Evolutionary conservation across 2,888 invertebrate species (phyloP), one percentile per base, ranked within the genome.

Genomic region (Eupithecia insigniata): DNA sequence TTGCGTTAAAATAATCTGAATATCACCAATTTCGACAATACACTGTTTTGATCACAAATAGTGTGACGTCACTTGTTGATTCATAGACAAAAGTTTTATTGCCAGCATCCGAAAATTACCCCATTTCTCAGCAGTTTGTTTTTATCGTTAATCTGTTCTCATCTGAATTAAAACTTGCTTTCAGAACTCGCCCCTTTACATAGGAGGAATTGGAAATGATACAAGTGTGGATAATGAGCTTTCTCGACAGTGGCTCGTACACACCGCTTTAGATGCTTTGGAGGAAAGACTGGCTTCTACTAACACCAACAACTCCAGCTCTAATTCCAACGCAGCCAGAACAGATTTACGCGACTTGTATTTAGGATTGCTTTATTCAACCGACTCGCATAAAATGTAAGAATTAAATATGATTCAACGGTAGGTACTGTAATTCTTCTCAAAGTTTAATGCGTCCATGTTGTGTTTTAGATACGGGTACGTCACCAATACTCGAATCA

Each of bases 331-430:
- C 32, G 92, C 95, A 0, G 83, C 93, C 0, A 86, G 93, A 7
- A 96, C 96, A 73, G 99, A 99, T 87, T 94, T 97, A 51, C 95
- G 98, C 77, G 99, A 99, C 88, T 95, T 99, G 3, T 99, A 98
- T 89, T 94, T 99, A 72, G 99, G 99, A 34, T 93, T 98, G 77
- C 95, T 99, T 10, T 98, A 98, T 90, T 97, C 99, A 0, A 97
- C 99, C 10, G 99, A 99, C 93, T 98, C 98, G 78, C 98, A 98
- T 91, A 99, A 98, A 96, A 98, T 99, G 99, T 99, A 95, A 84
- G 32, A 55, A n/a, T n/a, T n/a, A 16, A 28, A 5, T 30, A 16
- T 39, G 1, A 7, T 43, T 43, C 16, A 39, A 39, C 39, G n/a
- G 43, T 43, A 43, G 18, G 18, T 43, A 43, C 14, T 43, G n/a